Evolutionary conservation across 1,140 invertebrate species (phyloP), one percentile per base, ranked within the genome.

Genomic region (Drosophila kepulauana): DNA sequence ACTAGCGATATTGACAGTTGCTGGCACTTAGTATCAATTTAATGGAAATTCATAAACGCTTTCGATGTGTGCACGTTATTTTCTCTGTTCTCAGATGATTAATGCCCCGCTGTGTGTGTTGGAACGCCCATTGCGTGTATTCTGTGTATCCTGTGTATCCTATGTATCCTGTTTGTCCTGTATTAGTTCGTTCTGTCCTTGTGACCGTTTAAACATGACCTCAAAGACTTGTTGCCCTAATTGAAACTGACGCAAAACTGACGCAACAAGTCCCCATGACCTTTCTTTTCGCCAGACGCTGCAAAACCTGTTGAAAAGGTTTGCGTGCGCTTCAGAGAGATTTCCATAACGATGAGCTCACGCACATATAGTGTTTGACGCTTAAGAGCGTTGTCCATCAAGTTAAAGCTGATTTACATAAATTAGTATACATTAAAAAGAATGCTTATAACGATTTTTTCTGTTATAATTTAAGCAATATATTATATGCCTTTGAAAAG

Each of bases 21-120:
- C 25, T 38, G 71, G 70, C 81, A 84, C 71, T 88, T 73, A 78
- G 70, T 89, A 75, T 81, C 80, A 84, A 89, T 88, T 89, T 88
- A 88, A 89, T 65, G 78, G 59, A 45, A 79, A 64, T 81, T 82
- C 66, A 76, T 75, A 64, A 68, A 68, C 78, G 69, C 2, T 5
- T 75, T 73, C 35, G 41, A 8, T 41, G 41, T 41, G 46, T 48
- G 58, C 46, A 49, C 54, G 52, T 38, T 38, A 25, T 25, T 62
- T 52, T 67, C 45, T 64, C 15, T 67, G 62, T 20, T 48, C 59
- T 63, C 66, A 61, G 64, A 88, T 88, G 84, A 88, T 88, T 89
- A 87, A 88, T 88, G 80, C 61, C 74, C 80, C 62, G 56, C 11
- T 15, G 82, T 46, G 35, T 46, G 35, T 62, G 30, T 51, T 20